phyloP scores from a whole-genome alignment of 2,113 vertebrate genomes.

The Callocephalon fimbriatum region DNA sequence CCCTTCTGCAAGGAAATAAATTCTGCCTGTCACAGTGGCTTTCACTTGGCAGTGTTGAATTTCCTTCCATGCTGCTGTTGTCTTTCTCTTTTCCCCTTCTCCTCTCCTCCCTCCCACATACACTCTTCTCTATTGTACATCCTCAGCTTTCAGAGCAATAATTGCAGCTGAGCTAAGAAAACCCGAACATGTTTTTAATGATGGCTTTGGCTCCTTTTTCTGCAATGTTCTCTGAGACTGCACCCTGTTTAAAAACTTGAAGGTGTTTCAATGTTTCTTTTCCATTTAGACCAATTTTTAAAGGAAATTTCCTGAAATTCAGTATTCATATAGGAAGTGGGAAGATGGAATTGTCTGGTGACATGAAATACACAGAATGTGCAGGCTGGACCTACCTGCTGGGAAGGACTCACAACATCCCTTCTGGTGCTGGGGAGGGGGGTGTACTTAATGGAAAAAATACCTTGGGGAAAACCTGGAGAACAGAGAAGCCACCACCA shows the following conservation, averaged over 20 bases:
- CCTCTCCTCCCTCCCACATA: conserved; percentile 21
- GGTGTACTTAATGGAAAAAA: background rate
- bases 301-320: background rate
- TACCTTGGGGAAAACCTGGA: background rate
- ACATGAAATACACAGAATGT: background rate
- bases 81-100: conserved; percentile 34
- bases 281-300: background rate
- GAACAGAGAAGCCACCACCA: background rate
- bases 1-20: conserved; percentile 36
- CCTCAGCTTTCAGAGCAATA: conserved; percentile 24
- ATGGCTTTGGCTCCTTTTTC: conserved; percentile 18
- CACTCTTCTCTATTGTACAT: background rate
- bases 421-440: background rate
- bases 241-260: background rate
- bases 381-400: background rate
- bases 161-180: conserved; percentile 34
- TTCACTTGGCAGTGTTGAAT: conserved; percentile 38
- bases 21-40: conserved; percentile 23
- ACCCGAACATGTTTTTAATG: background rate
- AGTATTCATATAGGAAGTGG: background rate
- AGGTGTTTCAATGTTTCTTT: background rate
- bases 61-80: conserved; percentile 54
- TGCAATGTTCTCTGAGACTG: background rate
- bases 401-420: background rate
- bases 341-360: background rate